Percentiles rank a stretch among this genome's conserved stretches.
Conservation (phyloP, 1,140 invertebrate genomes). For the Anagrus nilaparvatae region DNA sequence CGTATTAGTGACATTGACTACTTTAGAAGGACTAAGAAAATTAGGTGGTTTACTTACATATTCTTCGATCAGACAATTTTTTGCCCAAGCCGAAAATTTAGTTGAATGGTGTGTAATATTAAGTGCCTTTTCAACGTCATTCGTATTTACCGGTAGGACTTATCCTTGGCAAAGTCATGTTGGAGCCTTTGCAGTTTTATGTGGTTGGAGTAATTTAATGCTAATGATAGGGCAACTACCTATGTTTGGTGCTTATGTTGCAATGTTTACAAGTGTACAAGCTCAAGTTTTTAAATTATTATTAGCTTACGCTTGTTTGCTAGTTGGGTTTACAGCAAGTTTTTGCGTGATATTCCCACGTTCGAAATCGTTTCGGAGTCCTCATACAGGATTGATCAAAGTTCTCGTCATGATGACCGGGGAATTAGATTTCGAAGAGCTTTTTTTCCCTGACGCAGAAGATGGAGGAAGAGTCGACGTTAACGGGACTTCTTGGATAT, state of each 20-base stretch:
- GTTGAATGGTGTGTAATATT: constrained; percentile 77
- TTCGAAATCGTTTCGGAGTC: constrained; percentile 66
- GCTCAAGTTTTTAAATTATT: constrained; percentile 76
- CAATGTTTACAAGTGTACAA: constrained; percentile 77
- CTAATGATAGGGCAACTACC: constrained; percentile 77
- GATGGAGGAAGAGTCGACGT: constrained; percentile 45
- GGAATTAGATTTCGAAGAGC: constrained; percentile 61
- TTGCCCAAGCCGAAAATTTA: constrained; percentile 71
- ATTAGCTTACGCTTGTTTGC: constrained; percentile 70
- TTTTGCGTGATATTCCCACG: constrained; percentile 78
- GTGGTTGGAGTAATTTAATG: constrained; percentile 80
- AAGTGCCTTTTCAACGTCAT: constrained; percentile 71
- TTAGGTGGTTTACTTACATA: constrained; percentile 67
- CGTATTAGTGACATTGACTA: constrained; percentile 59
- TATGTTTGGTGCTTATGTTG: constrained; percentile 75
- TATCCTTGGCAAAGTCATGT: constrained; percentile 73
- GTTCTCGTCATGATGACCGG: constrained; percentile 56
- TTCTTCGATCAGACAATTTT: constrained; percentile 63
- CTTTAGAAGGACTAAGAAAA: constrained; percentile 66
- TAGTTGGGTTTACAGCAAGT: constrained; percentile 77
- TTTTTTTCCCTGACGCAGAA: constrained; percentile 48
- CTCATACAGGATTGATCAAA: constrained; percentile 68
- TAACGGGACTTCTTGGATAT: constrained; percentile 35
- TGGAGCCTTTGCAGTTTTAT: constrained; percentile 70
- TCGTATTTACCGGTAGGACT: constrained; percentile 63